A percentile compares a stretch with the other conserved stretches of the same genome.
phyloP scores from a whole-genome alignment of 2,113 vertebrate genomes.

The Pachycephala philippinensis region DNA sequence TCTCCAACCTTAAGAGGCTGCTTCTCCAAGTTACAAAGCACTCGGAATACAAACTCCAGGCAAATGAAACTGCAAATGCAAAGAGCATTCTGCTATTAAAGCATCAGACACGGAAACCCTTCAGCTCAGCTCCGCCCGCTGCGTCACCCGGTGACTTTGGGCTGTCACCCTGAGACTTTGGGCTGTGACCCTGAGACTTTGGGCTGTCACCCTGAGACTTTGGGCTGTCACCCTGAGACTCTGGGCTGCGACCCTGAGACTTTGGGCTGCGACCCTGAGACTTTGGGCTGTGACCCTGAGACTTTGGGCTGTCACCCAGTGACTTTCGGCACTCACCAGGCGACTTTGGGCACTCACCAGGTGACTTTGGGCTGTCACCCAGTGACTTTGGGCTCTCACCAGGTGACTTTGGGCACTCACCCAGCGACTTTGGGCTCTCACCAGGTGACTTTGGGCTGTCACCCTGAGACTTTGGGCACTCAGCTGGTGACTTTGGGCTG shows the following conservation, averaged over 20 bases:
- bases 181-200: background rate
- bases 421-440: background rate
- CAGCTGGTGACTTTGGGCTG: background rate
- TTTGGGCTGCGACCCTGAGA: background rate
- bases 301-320: background rate
- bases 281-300: no score
- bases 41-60: background rate
- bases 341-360: no score
- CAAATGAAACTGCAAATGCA: background rate
- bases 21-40: background rate
- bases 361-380: background rate
- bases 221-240: background rate
- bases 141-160: background rate
- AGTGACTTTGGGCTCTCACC: background rate
- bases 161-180: background rate
- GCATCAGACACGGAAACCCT: background rate
- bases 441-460: background rate
- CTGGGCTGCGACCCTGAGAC: background rate
- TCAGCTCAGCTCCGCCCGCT: background rate
- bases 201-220: background rate
- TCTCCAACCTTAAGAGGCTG: conserved; percentile 1
- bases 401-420: background rate
- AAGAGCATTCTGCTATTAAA: background rate
- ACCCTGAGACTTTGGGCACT: background rate
- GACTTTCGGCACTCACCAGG: background rate